Base-by-base conservation (phyloP, 2,888 invertebrate species). In the Cynaeus angustus region DNA sequence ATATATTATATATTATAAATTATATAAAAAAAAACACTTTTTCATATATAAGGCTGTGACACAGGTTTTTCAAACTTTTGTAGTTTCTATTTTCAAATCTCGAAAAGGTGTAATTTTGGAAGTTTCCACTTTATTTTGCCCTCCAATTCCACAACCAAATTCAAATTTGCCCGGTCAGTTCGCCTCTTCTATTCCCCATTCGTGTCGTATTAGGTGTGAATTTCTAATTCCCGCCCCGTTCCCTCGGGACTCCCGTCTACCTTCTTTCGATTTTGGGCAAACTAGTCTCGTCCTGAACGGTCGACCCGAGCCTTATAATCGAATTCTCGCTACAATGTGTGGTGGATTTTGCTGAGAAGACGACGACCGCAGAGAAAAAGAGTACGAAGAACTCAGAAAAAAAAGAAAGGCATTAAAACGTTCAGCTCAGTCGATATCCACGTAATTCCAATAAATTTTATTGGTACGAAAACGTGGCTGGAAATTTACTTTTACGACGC, bases 371-470 rank as follows among this genome's bases (percentile, higher is more conserved):
- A 30, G 53, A 37, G 56, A 14, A 30, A 41, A 45, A 56, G 30
- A 37, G 38, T 59, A 53, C 38, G 55, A 53, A 38, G 59, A 58
- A 9, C 9, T 13, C 9, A 37, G 65, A 66, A 71, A 68, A 66
- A n/a, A 69, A 58, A 62, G 45, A 30, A 70, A 74, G 74, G 72
- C 77, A 77, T 77, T 77, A 77, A 78, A 68, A 76, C 75, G 77
- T 77, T 76, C 75, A 74, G 68, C 77, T 68, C 70, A 76, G 75
- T 79, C 82, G 82, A 83, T 84, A 83, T 83, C 82, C 83, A 83
- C 83, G 83, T 84, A 84, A 83, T 83, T 80, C 82, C 82, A 80
- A 83, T 83, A 84, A 83, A 83, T 83, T 84, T 83, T 83, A 84
- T 83, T 82, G 83, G 81, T 77, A 79, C 77, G 79, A 79, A 80